phyloP scores from a whole-genome alignment of 1,140 invertebrate species.

The Orchesella cincta region DNA sequence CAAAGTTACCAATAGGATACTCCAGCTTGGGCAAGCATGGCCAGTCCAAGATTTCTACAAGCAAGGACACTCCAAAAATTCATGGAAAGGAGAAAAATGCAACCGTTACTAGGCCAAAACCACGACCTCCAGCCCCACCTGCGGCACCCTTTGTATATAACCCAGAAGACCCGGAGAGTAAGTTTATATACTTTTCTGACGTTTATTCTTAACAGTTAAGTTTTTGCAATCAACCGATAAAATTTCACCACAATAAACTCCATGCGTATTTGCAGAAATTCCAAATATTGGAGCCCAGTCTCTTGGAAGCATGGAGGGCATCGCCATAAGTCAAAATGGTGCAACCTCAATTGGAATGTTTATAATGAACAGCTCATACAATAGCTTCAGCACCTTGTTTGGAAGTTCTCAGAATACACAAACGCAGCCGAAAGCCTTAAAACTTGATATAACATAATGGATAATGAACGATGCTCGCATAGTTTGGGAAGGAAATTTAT shows the following conservation, averaged over 20 bases:
- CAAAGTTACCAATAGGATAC: background rate
- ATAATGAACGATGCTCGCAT: too few relatives aligned
- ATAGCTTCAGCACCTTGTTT: slow-evolving; percentile 9
- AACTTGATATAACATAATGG: too few relatives aligned
- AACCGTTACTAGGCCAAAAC: background rate
- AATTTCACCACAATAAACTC: background rate
- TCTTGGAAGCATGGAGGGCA: slow-evolving; percentile 4
- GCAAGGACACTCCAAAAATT: background rate
- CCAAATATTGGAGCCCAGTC: background rate
- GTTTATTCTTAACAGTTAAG: background rate
- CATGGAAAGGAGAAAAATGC: background rate
- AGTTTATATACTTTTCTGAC: background rate
- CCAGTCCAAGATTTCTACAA: background rate
- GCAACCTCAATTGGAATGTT: background rate
- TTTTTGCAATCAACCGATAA: background rate
- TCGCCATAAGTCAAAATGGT: background rate
- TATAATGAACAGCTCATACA: slow-evolving; percentile 1
- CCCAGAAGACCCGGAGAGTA: background rate
- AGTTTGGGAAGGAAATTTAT: too few relatives aligned
- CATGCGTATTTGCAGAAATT: background rate
- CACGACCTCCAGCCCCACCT: background rate
- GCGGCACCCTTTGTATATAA: background rate
- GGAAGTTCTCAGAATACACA: background rate
- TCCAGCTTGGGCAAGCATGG: background rate
- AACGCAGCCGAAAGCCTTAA: slow-evolving; percentile 12